Conservation (phyloP, 2,113 vertebrate species). For the Eulemur rufifrons region DNA sequence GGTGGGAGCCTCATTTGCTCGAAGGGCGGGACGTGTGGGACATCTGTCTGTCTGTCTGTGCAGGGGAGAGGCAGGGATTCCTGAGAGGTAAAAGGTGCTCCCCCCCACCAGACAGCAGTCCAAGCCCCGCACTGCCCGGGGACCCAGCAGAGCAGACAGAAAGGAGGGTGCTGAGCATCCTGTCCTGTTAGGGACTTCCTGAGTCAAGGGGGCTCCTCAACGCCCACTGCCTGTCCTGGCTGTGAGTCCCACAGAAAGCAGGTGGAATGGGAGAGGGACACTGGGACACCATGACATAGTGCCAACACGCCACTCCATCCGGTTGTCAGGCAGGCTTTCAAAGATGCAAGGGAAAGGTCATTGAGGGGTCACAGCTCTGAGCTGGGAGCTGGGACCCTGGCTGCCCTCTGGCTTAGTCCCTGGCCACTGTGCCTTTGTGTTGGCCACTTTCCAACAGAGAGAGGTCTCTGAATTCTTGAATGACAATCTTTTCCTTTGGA, state of each 20-base stretch:
- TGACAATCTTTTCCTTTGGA: neutral
- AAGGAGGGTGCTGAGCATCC: neutral
- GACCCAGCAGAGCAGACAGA: neutral
- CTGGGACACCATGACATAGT: rapidly evolving
- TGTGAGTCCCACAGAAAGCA: neutral
- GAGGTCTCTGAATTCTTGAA: neutral
- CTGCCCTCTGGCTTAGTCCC: neutral
- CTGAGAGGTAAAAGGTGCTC: neutral
- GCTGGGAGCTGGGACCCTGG: neutral
- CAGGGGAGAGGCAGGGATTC: neutral
- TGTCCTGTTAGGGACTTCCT: neutral
- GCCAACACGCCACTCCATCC: neutral
- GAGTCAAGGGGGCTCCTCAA: neutral
- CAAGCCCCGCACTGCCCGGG: rapidly evolving
- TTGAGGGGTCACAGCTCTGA: neutral
- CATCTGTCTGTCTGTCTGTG: no score
- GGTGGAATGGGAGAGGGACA: neutral
- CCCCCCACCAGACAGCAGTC: neutral
- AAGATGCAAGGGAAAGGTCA: neutral
- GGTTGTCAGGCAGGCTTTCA: neutral
- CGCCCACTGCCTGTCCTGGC: neutral
- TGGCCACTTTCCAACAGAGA: neutral
- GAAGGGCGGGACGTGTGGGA: neutral
- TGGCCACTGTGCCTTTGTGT: neutral
- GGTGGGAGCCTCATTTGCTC: neutral